phyloP scores from a whole-genome alignment of 2,888 invertebrate species.

The Eurytoma californica region DNA sequence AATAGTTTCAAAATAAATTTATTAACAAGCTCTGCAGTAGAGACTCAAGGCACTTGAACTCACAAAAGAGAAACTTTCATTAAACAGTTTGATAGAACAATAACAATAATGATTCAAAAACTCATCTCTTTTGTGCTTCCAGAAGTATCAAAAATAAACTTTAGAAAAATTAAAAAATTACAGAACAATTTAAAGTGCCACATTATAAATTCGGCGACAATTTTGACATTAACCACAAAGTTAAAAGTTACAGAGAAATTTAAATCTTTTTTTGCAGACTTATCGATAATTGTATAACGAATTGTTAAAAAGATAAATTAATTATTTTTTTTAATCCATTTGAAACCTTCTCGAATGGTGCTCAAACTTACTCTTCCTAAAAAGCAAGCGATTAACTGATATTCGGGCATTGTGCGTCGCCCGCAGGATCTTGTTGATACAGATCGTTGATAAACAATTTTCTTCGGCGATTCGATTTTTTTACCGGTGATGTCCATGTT shows the following conservation, averaged over 20 bases:
- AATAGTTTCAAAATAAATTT: slow-evolving; percentile 42
- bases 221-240: slow-evolving; percentile 26
- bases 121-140: slow-evolving; percentile 59
- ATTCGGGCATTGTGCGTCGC: slow-evolving; percentile 83
- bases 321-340: slow-evolving; percentile 78
- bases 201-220: slow-evolving; percentile 13
- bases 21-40: slow-evolving; percentile 29
- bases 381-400: slow-evolving; percentile 83
- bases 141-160: slow-evolving; percentile 67
- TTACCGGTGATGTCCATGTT: slow-evolving; percentile 8
- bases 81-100: background rate
- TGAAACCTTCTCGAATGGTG: slow-evolving; percentile 79
- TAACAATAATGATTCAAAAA: slow-evolving; percentile 17
- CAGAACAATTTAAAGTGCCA: slow-evolving; percentile 31
- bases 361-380: slow-evolving; percentile 80
- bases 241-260: slow-evolving; percentile 15
- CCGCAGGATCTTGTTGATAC: slow-evolving; percentile 72
- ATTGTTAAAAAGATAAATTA: slow-evolving; percentile 32
- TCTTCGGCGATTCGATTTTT: slow-evolving; percentile 15
- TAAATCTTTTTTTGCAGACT: background rate
- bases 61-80: slow-evolving; percentile 57
- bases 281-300: slow-evolving; percentile 13
- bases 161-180: slow-evolving; percentile 42
- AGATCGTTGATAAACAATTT: slow-evolving; percentile 59
- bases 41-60: slow-evolving; percentile 61